Evolutionary conservation across 35 echinoderm and acorn worm genomes (phyloP).

Genomic region (Apostichopus californicus): DNA sequence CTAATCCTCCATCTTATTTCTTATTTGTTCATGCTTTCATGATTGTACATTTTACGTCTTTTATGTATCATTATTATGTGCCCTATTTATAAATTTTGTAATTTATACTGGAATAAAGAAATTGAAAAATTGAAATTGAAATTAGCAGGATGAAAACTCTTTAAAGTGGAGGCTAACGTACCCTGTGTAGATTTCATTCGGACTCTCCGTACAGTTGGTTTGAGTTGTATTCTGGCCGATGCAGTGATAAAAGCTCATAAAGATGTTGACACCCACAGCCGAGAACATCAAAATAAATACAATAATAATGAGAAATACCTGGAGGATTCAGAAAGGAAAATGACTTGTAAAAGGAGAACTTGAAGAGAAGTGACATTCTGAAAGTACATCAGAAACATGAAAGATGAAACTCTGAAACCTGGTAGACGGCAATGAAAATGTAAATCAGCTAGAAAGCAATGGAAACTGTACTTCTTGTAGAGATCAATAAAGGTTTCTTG

Average conservation of each 20-base stretch:
- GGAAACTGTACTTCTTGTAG: too few relatives aligned
- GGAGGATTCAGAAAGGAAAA: not conserved
- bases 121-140: too few relatives aligned
- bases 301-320: slow-evolving; percentile 91
- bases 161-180: not conserved
- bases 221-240: slow-evolving; percentile 50
- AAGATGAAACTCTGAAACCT: not conserved
- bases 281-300: slow-evolving; percentile 92
- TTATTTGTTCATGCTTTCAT: too few relatives aligned
- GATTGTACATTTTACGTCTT: too few relatives aligned
- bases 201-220: slow-evolving; percentile 61
- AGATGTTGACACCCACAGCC: slow-evolving; percentile 90
- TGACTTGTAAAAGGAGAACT: not conserved
- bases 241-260: slow-evolving; percentile 68
- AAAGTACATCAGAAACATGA: not conserved
- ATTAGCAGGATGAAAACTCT: too few relatives aligned
- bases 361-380: too few relatives aligned
- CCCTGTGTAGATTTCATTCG: slow-evolving; percentile 70
- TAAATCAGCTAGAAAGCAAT: too few relatives aligned
- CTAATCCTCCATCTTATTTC: too few relatives aligned
- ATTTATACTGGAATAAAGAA: too few relatives aligned
- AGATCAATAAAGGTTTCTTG: too few relatives aligned
- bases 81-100: too few relatives aligned
- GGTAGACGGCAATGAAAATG: not conserved
- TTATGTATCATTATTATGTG: too few relatives aligned